These are phyloP conservation scores for Drosophila demipolita DNA, from an alignment of 2,888 invertebrate species.

Conservation along the genomic window DNA sequence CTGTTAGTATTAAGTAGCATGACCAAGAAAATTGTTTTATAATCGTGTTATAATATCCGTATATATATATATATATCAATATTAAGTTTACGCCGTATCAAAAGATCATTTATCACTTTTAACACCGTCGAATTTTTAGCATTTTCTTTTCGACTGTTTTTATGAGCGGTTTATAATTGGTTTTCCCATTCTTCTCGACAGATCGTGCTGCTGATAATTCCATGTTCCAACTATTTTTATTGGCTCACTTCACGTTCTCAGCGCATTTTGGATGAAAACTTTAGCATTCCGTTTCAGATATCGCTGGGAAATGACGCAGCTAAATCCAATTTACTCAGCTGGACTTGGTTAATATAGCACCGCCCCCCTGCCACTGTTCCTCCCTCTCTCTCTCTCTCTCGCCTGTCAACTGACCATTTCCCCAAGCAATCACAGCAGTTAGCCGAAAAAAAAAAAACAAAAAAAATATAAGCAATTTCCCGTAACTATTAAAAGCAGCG, in stretches of 20 bases:
- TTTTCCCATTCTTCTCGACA: conserved; percentile 1
- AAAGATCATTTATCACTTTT: conserved; percentile 23
- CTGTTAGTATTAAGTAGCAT: not conserved
- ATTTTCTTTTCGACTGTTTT: conserved; percentile 25
- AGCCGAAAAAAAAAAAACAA: conserved; percentile 40
- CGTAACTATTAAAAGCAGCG: conserved; percentile 55
- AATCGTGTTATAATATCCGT: not conserved
- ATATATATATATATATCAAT: not conserved
- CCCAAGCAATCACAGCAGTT: conserved; percentile 44
- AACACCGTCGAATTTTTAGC: conserved; percentile 17
- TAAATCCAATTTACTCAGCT: conserved; percentile 60
- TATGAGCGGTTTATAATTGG: conserved; percentile 22
- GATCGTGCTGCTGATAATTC: conserved; percentile 49
- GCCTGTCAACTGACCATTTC: conserved; percentile 12
- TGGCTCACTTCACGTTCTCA: conserved; percentile 29
- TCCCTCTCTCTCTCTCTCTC: not conserved
- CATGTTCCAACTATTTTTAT: conserved; percentile 21
- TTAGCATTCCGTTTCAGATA: conserved; percentile 26
- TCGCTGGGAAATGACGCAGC: conserved; percentile 46
- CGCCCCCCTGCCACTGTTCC: not conserved
- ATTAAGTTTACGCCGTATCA: not conserved
- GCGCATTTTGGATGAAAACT: conserved; percentile 26
- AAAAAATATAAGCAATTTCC: conserved; percentile 59
- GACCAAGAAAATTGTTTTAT: conserved; percentile 5
- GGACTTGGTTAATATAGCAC: conserved; percentile 26